Base-by-base conservation (phyloP, 2,888 invertebrate species). In the Troglohyphantes excavatus region DNA sequence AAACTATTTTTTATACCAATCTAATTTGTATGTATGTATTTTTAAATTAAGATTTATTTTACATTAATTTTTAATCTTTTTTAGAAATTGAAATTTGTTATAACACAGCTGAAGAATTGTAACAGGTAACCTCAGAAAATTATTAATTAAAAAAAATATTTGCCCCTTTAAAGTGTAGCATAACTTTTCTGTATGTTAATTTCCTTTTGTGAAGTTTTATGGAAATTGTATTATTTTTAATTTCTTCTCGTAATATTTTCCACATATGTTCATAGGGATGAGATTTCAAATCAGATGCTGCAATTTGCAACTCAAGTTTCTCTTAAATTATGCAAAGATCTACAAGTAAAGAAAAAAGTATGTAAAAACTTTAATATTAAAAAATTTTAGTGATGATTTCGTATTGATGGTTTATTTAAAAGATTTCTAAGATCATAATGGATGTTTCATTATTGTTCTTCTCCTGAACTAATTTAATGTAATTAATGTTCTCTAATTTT, bases 191-290 rank as follows among this genome's bases (percentile, higher is more conserved):
- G 6, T 33, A 17, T 75, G 27, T 75, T 27, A n/a, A 21, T 53
- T 29, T 33, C 2, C 6, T 33, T n/a, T n/a, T 75, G 9, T 75
- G 1, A 46, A 73, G n/a, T 23, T 53, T 26, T 53, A 26, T 13
- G 7, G n/a, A 26, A 59, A 29, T n/a, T n/a, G n/a, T n/a, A n/a
- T n/a, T n/a, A n/a, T n/a, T n/a, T n/a, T n/a, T n/a, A n/a, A n/a
- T n/a, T n/a, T n/a, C n/a, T n/a, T n/a, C n/a, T n/a, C n/a, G n/a
- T n/a, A n/a, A 26, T 75, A 26, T 29, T 29, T 23, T 43, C 9
- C 21, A 2, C 11, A 29, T 19, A 33, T 26, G 3, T 53, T 72
- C 59, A 13, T 67, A 88, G 90, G n/a, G 85, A 90, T 59, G 90
- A 90, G 59, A 29, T 81, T n/a, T 43, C 67, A 2, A 59, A 46